phyloP scores from a whole-genome alignment of 2,888 invertebrate species.

The Leptinotarsa haldemani region DNA sequence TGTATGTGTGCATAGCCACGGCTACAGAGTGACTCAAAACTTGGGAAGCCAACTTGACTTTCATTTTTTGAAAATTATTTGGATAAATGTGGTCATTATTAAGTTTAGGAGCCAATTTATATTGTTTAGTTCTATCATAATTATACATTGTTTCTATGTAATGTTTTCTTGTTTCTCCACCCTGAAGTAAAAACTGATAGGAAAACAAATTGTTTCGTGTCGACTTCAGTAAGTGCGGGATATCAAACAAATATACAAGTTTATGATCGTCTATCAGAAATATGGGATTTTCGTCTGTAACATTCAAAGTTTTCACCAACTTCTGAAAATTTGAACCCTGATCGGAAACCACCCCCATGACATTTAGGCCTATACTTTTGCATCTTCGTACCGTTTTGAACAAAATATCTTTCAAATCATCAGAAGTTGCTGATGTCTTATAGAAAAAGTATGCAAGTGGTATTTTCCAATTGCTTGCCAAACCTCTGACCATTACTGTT shows the following conservation, averaged over 20 bases:
- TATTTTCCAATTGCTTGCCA: too few species aligned
- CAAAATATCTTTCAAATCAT: conserved; percentile 25
- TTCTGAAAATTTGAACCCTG: conserved; percentile 6
- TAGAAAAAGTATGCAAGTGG: too few species aligned
- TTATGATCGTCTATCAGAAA: too few species aligned
- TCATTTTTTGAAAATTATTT: too few species aligned
- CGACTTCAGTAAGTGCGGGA: conserved; percentile 20
- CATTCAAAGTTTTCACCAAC: neutral
- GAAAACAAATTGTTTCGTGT: conserved; percentile 9
- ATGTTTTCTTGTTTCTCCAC: conserved; percentile 6
- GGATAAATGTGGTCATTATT: too few species aligned
- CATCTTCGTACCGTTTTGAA: conserved; percentile 17
- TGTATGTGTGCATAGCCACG: too few species aligned
- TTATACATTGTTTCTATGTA: neutral
- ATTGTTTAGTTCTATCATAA: too few species aligned
- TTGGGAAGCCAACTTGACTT: too few species aligned
- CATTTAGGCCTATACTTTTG: conserved; percentile 17
- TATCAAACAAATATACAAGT: neutral
- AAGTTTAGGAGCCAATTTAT: too few species aligned
- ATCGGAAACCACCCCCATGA: conserved; percentile 23
- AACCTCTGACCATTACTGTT: too few species aligned
- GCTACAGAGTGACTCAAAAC: too few species aligned
- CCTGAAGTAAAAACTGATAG: conserved; percentile 10
- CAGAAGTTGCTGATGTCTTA: neutral
- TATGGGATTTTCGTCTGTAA: neutral